phyloP scores from a whole-genome alignment of 2,888 invertebrate genomes.

The Mythimna impura region DNA sequence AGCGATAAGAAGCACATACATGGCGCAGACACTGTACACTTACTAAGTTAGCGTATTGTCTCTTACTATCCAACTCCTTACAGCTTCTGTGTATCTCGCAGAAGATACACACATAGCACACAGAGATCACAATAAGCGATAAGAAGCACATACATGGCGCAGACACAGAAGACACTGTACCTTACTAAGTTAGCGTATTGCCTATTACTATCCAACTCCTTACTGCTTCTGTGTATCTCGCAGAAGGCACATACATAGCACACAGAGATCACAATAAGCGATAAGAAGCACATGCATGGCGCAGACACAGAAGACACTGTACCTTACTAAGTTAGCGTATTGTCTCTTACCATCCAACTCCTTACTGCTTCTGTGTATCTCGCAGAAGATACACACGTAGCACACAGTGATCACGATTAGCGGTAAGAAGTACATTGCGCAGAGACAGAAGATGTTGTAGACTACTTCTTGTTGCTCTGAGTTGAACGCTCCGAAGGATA shows the following conservation, averaged over 20 bases:
- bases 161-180: not conserved
- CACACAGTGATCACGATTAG: conserved; percentile 93
- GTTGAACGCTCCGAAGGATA: conserved; percentile 94
- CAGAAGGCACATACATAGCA: conserved; percentile 94
- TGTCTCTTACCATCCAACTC: conserved; percentile 89
- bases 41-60: conserved; percentile 85
- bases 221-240: conserved; percentile 92
- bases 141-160: conserved; percentile 92
- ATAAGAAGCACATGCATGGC: conserved; percentile 93
- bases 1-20: not conserved
- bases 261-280: too few species aligned
- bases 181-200: conserved; percentile 85
- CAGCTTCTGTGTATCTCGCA: conserved; percentile 93
- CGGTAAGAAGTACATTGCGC: conserved; percentile 94
- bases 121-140: conserved; percentile 93
- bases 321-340: conserved; percentile 85
- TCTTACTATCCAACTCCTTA: conserved; percentile 90
- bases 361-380: conserved; percentile 92
- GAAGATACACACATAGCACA: conserved; percentile 93
- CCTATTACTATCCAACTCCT: conserved; percentile 90
- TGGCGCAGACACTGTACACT: conserved; percentile 60
- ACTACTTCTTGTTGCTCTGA: conserved; percentile 91
- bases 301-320: conserved; percentile 91
- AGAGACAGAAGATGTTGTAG: conserved; percentile 94
- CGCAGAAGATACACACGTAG: conserved; percentile 93